These are phyloP conservation scores for Drosophila eugracilis DNA, from an alignment of 1,140 invertebrate species.

Conservation along the genomic window DNA sequence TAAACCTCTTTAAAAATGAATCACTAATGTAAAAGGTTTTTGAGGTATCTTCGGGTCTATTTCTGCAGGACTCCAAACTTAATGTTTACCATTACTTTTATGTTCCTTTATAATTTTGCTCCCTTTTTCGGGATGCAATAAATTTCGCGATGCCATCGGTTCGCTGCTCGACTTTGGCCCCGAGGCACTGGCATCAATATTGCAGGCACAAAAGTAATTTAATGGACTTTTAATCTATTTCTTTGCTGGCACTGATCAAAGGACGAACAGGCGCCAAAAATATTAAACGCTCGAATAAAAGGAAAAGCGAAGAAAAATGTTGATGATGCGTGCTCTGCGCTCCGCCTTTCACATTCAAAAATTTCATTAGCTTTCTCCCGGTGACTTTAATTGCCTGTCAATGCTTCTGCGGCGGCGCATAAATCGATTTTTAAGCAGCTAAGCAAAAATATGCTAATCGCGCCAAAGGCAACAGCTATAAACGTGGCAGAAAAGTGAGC, in stretches of 20 bases:
- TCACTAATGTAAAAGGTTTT: not conserved
- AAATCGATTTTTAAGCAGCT: conserved; percentile 60
- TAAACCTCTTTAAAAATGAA: too few relatives aligned
- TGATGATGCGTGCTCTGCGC: conserved; percentile 40
- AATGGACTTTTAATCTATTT: conserved; percentile 81
- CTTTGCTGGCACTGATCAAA: conserved; percentile 65
- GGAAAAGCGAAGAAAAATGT: conserved; percentile 26
- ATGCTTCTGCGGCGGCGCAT: conserved; percentile 58
- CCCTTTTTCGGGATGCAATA: conserved; percentile 43
- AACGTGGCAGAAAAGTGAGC: conserved; percentile 53
- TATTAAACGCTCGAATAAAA: conserved; percentile 49
- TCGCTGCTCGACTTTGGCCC: conserved; percentile 28
- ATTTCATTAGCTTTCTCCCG: conserved; percentile 62
- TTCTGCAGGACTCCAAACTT: not conserved
- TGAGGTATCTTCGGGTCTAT: not conserved
- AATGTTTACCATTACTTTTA: conserved; percentile 28
- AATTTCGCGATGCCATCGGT: conserved; percentile 58
- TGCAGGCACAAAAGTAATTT: conserved; percentile 62
- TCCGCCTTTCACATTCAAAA: conserved; percentile 4
- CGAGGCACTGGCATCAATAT: conserved; percentile 63
- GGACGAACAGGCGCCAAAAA: conserved; percentile 36
- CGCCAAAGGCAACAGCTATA: conserved; percentile 14
- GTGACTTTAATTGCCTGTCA: conserved; percentile 66
- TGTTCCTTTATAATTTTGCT: conserved; percentile 23
- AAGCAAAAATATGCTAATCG: conserved; percentile 58